phyloP scores from a whole-genome alignment of 1,140 invertebrate species.

The Lepidurus arcticus region DNA sequence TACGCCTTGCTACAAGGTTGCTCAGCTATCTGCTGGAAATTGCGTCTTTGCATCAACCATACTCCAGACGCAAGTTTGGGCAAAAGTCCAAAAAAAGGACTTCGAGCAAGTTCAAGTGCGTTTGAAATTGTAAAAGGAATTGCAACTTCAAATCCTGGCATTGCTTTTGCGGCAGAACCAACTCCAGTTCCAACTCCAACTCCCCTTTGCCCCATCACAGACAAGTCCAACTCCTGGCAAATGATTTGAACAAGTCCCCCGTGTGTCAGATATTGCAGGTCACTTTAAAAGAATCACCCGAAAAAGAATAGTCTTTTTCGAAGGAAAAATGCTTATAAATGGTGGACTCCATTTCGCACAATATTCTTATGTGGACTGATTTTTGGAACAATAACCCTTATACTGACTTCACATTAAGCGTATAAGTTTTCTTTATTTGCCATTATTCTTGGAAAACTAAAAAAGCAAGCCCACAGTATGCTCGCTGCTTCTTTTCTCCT shows the following conservation, averaged over 20 bases:
- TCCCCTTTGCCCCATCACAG: background rate
- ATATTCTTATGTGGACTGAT: background rate
- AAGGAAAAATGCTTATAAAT: background rate
- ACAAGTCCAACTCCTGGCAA: too few species aligned
- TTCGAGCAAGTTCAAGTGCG: background rate
- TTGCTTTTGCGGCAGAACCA: background rate
- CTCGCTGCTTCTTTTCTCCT: background rate
- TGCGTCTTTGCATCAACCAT: too few species aligned
- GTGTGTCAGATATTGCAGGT: background rate
- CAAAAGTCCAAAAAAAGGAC: constrained; percentile 11
- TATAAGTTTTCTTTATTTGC: background rate
- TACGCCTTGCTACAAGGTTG: too few species aligned
- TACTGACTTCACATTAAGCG: background rate
- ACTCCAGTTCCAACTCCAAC: background rate
- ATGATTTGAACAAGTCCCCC: too few species aligned
- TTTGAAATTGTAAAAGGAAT: background rate
- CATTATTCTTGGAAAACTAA: background rate
- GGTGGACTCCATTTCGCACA: background rate
- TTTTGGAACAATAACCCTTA: too few species aligned
- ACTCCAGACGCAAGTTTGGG: too few species aligned
- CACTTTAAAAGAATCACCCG: background rate
- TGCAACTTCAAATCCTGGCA: background rate
- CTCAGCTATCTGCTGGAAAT: too few species aligned
- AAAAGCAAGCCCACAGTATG: background rate
- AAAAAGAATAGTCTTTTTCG: background rate